Base-by-base conservation (phyloP, 2,888 invertebrate genomes). In the Dromius quadrimaculatus region DNA sequence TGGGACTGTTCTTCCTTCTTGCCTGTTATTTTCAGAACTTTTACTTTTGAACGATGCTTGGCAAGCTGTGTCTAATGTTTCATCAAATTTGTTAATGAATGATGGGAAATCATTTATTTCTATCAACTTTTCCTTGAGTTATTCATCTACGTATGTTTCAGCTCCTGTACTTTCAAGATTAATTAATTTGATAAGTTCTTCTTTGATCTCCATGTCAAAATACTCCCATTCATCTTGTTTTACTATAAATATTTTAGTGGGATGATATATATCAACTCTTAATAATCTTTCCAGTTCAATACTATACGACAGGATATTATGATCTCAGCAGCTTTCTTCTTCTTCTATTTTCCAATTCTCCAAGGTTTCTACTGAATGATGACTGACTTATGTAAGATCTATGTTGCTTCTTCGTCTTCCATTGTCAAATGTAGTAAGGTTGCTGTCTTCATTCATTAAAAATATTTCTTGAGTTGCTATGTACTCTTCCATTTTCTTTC, bases 311-410 rank as follows among this genome's bases (percentile, higher is more conserved):
- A 15, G 15, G 6, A 43, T 1, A 8, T 2, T 43, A 9, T 43
- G 43, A 43, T 43, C 43, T 0, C n/a, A 43, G 45, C 20, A 45
- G n/a, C 45, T 20, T 45, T 45, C 45, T n/a, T 9, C 9, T 20
- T 45, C 45, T 1, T 45, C 20, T 19, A 45, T 45, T 9, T 45
- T 19, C 45, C 20, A 45, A 8, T 20, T 2, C 9, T 2, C 1
- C n/a, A 45, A 3, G 8, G 11, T 9, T n/a, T 45, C 8, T 4
- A 45, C 20, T 20, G 22, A 3, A 1, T 45, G 20, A 9, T 45
- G 20, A 2, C 6, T 20, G 2, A 22, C 3, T 20, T 20, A 9
- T 8, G 45, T 19, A 9, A 45, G 9, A 9, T 45, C 45, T 8
- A 45, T 45, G 8, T 45, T 45, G 9, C 20, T 45, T 45, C 20